Percentiles rank a stretch among this genome's conserved stretches.
Conservation (phyloP, 2,113 vertebrate species). For the Naja naja region DNA sequence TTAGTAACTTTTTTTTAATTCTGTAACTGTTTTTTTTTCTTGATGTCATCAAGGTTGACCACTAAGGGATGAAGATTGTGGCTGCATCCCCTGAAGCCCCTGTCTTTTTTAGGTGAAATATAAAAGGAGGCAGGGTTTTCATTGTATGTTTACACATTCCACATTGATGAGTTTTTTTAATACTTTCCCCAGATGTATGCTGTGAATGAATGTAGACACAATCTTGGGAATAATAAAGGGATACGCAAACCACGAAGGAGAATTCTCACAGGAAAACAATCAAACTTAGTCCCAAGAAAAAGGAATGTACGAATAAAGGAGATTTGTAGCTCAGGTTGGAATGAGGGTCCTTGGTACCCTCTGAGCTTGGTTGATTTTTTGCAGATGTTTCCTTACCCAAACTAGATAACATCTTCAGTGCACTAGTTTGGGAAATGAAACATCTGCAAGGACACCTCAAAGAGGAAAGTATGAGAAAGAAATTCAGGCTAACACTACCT, state of each 20-base stretch:
- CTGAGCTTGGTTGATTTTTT: too few species aligned
- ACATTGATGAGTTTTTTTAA: not conserved
- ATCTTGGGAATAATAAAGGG: not conserved
- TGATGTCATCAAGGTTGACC: not conserved
- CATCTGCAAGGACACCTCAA: not conserved
- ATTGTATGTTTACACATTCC: not conserved
- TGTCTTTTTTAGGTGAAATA: not conserved
- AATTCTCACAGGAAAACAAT: not conserved
- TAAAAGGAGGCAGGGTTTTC: not conserved
- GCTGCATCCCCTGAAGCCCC: not conserved
- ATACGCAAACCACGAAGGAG: not conserved
- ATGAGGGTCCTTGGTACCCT: too few species aligned
- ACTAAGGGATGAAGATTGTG: not conserved
- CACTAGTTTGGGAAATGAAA: too few species aligned
- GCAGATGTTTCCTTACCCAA: too few species aligned
- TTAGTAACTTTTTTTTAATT: not conserved
- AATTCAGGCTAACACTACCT: not conserved
- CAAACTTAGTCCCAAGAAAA: not conserved
- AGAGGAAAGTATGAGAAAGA: not conserved
- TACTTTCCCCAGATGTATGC: not conserved
- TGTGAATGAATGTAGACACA: not conserved
- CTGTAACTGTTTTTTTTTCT: not conserved
- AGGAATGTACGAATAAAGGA: too few species aligned
- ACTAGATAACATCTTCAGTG: too few species aligned
- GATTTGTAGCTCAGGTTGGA: too few species aligned